A percentile compares a stretch with the other conserved stretches of the same genome.
These are phyloP conservation scores for Drosophila seguyi DNA, from an alignment of 1,140 invertebrate species.

Conservation along the genomic window DNA sequence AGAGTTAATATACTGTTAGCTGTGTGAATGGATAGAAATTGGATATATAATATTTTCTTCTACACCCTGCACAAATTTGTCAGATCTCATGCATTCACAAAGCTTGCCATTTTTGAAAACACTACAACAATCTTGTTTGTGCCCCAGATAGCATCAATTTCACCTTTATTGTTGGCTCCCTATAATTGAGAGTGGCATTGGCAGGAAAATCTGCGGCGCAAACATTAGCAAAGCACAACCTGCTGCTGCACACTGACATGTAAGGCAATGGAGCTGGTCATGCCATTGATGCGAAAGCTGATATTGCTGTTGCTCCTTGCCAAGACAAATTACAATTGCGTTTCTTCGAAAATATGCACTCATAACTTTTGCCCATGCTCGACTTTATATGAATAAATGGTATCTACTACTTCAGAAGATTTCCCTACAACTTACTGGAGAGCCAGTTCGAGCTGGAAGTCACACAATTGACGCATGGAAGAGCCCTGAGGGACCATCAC, in stretches of 20 bases:
- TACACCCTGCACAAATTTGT: not conserved
- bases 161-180: not conserved
- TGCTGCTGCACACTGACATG: not conserved
- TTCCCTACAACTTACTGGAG: constrained; percentile 68
- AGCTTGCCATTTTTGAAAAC: not conserved
- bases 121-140: not conserved
- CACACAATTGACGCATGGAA: not conserved
- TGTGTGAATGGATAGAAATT: not conserved
- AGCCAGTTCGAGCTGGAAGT: constrained; percentile 6
- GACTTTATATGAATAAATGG: constrained; percentile 71
- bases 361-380: constrained; percentile 59
- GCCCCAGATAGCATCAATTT: not conserved
- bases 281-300: not conserved
- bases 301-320: constrained; percentile 8
- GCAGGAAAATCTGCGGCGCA: not conserved
- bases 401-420: constrained; percentile 66
- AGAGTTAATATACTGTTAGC: not conserved
- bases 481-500: constrained; percentile 15
- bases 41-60: too few relatives aligned
- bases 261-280: not conserved
- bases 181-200: not conserved
- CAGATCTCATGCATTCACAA: not conserved
- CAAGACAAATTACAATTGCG: constrained; percentile 48
- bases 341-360: constrained; percentile 66
- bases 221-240: not conserved